Base-by-base conservation (phyloP, 2,888 invertebrate species). In the Ctena decussata region DNA sequence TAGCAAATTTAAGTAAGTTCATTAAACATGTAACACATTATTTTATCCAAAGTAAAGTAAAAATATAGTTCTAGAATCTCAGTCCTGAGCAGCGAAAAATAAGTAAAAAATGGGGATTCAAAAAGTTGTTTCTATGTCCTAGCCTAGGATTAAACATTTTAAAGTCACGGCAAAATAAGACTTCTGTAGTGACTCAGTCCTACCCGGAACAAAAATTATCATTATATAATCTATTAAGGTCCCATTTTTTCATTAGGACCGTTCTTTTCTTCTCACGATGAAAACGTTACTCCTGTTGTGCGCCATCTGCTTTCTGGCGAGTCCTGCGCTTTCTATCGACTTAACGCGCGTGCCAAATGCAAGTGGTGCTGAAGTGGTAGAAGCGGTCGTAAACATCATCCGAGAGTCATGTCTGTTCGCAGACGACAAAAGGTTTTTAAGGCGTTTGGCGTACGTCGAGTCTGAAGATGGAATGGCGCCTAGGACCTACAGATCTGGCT, bases 361-460 rank as follows among this genome's bases (percentile, higher is more conserved):
- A 2, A 77, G 81, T 30, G 92, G 92, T 3, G 53, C 89, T 0
- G 84, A 84, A 5, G 92, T 92, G 0, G 92, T 92, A 0, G 91
- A 91, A 41, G 90, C 91, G 0, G 91, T 90, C 0, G 87, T 92
- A 12, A 89, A 90, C 60, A 85, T 90, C 27, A 91, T 92, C 53
- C 84, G 91, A 18, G 88, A 91, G 69, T 82, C 88, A 2, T 91
- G 92, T 65, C 78, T 92, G 53, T 92, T 92, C 81, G 90, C 90
- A 57, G 91, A 92, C 53, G 92, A 92, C 79, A 86, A 88, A 32
- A 44, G 90, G 12, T 92, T 91, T 74, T 77, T 92, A 18, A 82
- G 91, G 5, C 90, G 92, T 32, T 74, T 92, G 30, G 92, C 92
- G 0, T 92, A 91, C 71, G 92, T 91, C 0, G 89, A 91, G 71